phyloP scores from a whole-genome alignment of 35 echinoderm and acorn worm species.

The Diadema setosum region DNA sequence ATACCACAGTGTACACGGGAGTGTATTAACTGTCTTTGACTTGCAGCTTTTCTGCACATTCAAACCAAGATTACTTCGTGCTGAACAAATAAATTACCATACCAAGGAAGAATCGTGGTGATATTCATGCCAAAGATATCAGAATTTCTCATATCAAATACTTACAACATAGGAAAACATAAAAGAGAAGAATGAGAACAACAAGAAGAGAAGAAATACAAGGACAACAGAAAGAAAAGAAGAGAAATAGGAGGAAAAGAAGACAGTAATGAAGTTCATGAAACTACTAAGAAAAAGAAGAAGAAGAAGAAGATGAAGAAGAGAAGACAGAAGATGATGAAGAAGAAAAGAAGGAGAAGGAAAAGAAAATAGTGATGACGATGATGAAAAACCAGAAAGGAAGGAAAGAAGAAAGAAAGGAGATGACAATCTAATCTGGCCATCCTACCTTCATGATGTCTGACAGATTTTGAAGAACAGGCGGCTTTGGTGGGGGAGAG shows the following conservation, averaged over 20 bases:
- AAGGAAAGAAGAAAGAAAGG: neutral
- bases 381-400: neutral
- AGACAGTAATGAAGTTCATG: neutral
- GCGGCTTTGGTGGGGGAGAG: neutral
- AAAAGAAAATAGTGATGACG: neutral
- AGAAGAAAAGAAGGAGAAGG: neutral
- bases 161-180: no score
- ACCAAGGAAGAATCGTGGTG: no score
- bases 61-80: no score
- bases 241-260: neutral
- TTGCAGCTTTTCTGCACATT: no score
- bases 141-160: no score
- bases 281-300: neutral
- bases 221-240: neutral
- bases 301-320: neutral
- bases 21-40: no score
- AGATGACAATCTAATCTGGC: neutral
- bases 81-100: no score
- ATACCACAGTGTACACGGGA: no score
- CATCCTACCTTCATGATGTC: neutral
- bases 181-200: neutral
- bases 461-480: neutral
- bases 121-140: no score
- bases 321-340: neutral
- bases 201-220: neutral